Conservation (phyloP, 2,797 vertebrate species). For the Microchirus variegatus region DNA sequence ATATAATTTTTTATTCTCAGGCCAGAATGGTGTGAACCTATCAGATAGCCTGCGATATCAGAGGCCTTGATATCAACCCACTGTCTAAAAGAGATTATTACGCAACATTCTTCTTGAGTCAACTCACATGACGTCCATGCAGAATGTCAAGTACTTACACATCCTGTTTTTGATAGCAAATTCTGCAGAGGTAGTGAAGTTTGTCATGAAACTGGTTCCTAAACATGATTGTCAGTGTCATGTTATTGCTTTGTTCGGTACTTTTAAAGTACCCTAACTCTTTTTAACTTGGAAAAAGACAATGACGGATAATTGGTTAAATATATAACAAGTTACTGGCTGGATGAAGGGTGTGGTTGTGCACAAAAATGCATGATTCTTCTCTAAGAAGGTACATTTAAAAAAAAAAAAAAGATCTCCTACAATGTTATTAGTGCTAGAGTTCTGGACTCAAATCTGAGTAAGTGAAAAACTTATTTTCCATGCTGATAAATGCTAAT, state of each 20-base stretch:
- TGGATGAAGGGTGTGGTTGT: too few species aligned
- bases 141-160: not conserved
- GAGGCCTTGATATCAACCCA: constrained; percentile 9
- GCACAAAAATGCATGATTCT: too few species aligned
- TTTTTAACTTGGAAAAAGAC: too few species aligned
- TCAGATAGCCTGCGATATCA: constrained; percentile 33
- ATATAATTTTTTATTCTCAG: constrained; percentile 44
- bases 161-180: not conserved
- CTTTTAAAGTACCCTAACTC: too few species aligned
- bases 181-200: not conserved
- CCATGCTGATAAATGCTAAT: not conserved
- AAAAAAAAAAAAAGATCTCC: not conserved
- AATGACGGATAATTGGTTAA: too few species aligned
- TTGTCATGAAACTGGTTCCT: not conserved
- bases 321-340: too few species aligned
- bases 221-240: not conserved
- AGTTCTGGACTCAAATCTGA: not conserved
- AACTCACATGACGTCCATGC: not conserved
- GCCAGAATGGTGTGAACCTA: constrained; percentile 36
- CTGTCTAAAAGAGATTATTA: constrained; percentile 22
- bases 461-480: not conserved
- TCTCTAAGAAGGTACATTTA: too few species aligned
- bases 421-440: not conserved
- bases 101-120: constrained; percentile 3
- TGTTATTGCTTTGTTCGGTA: too few species aligned